Conservation (phyloP, 2,888 invertebrate species). For the Epirrhoe alternata region DNA sequence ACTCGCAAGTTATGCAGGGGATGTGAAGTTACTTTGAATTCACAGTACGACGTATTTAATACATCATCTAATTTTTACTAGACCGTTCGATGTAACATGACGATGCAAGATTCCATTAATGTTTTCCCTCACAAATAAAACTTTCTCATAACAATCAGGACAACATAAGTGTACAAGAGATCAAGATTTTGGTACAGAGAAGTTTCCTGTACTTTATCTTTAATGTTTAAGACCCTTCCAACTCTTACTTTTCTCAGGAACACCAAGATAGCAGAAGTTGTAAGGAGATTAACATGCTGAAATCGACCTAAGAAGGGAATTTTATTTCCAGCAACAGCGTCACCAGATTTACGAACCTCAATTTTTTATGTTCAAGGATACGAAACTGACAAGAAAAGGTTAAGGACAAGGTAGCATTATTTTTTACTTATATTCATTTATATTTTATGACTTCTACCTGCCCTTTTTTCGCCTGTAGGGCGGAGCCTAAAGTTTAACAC, state of each 20-base stretch:
- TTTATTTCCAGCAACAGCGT: conserved; percentile 10
- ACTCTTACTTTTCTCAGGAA: conserved; percentile 46
- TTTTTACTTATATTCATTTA: conserved; percentile 10
- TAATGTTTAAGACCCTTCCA: background rate
- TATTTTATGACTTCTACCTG: conserved; percentile 11
- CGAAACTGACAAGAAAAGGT: conserved; percentile 15
- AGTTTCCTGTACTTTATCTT: background rate
- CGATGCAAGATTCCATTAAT: too few species aligned
- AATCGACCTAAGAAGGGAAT: background rate
- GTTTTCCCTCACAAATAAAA: background rate
- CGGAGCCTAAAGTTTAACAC: conserved; percentile 19
- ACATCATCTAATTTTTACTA: too few species aligned
- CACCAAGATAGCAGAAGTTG: conserved; percentile 40
- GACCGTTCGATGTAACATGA: too few species aligned
- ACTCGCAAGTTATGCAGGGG: conserved; percentile 33
- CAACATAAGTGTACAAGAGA: conserved; percentile 24
- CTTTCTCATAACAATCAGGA: conserved; percentile 39
- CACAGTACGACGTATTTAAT: conserved; percentile 27
- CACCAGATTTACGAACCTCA: conserved; percentile 10
- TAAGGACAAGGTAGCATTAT: conserved; percentile 7
- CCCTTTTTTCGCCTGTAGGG: conserved; percentile 9
- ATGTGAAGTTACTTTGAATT: conserved; percentile 28
- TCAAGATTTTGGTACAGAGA: conserved; percentile 12
- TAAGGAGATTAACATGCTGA: conserved; percentile 10
- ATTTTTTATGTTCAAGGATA: conserved; percentile 14